phyloP scores from a whole-genome alignment of 1,140 invertebrate species.

The Bombus huntii region DNA sequence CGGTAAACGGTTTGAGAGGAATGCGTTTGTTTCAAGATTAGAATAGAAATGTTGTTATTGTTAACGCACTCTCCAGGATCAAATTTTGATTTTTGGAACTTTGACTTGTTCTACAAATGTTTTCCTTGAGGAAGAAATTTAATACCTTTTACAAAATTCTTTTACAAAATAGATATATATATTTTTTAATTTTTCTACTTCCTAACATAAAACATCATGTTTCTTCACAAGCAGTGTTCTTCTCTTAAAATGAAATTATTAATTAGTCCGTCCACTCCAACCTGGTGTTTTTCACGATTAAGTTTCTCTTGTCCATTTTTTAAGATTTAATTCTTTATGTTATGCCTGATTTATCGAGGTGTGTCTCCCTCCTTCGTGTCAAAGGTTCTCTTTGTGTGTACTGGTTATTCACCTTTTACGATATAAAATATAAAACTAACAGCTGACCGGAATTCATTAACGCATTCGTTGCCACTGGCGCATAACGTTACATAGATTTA shows the following conservation, averaged over 20 bases:
- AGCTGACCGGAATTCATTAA: neutral
- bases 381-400: neutral
- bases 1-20: conserved; percentile 19
- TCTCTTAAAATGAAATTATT: neutral
- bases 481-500: neutral
- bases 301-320: neutral
- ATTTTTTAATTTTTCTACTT: neutral
- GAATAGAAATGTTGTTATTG: neutral
- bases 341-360: neutral
- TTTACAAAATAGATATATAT: neutral
- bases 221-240: neutral
- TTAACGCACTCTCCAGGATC: neutral
- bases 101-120: neutral
- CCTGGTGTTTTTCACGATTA: neutral
- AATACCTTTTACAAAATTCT: neutral
- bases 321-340: neutral
- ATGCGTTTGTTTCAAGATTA: conserved; percentile 9
- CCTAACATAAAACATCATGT: neutral
- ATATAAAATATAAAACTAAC: conserved; percentile 10
- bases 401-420: neutral
- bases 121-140: neutral
- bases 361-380: neutral
- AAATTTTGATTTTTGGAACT: neutral
- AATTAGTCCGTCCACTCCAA: neutral
- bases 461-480: neutral